These are phyloP conservation scores for Cephus sareptanus DNA, from an alignment of 2,888 invertebrate genomes.

Conservation along the genomic window DNA sequence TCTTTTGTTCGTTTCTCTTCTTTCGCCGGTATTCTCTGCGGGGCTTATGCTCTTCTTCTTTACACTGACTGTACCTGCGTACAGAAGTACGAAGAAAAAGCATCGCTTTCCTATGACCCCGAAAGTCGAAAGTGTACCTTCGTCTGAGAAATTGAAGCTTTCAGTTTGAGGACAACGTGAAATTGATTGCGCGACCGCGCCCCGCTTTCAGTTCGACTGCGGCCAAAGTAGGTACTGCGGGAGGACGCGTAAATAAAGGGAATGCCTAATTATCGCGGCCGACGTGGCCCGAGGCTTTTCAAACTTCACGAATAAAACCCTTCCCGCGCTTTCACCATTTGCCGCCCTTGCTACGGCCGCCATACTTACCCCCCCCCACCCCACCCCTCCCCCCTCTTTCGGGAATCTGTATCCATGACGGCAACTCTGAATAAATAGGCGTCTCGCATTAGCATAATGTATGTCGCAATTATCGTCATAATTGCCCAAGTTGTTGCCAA, in stretches of 20 bases:
- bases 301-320: constrained; percentile 50
- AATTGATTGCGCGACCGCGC: not conserved
- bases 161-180: not conserved
- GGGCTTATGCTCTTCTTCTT: not conserved
- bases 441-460: constrained; percentile 58
- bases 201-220: not conserved
- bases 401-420: not conserved
- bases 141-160: not conserved
- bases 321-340: constrained; percentile 16
- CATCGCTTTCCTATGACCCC: not conserved
- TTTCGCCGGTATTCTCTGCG: not conserved
- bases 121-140: not conserved
- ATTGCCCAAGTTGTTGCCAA: constrained; percentile 60
- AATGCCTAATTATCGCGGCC: constrained; percentile 37
- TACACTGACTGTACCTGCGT: not conserved
- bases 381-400: not conserved
- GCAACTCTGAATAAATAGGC: constrained; percentile 48
- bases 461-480: constrained; percentile 60
- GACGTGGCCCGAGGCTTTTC: constrained; percentile 34
- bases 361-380: not conserved
- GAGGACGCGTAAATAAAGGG: constrained; percentile 15
- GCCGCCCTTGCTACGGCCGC: not conserved
- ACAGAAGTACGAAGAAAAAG: not conserved
- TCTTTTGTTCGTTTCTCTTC: not conserved
- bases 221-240: not conserved